Conservation (phyloP, 2,113 vertebrate species). For the Strix uralensis region DNA sequence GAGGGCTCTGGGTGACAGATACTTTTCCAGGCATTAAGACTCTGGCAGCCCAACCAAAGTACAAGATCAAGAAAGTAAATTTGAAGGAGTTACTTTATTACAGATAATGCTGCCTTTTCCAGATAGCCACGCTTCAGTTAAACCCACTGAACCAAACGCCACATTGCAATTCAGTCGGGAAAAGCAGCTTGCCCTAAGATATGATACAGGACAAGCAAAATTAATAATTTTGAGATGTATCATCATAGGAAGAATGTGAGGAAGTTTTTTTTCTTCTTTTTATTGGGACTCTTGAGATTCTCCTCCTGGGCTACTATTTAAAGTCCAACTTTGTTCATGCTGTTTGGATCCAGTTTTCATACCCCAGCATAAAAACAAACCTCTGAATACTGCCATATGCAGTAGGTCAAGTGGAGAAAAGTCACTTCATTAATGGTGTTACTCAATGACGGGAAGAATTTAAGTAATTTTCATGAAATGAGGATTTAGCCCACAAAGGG, state of each 20-base stretch:
- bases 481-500: not conserved
- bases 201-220: conserved; percentile 57
- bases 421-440: not conserved
- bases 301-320: not conserved
- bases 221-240: conserved; percentile 29
- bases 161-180: conserved; percentile 16
- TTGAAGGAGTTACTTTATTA: conserved; percentile 63
- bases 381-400: not conserved
- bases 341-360: not conserved
- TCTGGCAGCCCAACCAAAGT: conserved; percentile 34
- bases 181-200: conserved; percentile 47
- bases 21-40: conserved; percentile 49
- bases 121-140: conserved; percentile 61
- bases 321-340: not conserved
- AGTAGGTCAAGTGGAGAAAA: not conserved
- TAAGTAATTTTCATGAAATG: not conserved
- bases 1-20: conserved; percentile 9
- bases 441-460: not conserved
- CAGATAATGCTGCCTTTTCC: conserved; percentile 49
- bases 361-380: not conserved
- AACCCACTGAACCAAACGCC: conserved; percentile 35
- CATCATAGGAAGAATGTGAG: conserved; percentile 2
- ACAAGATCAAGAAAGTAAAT: conserved; percentile 61
- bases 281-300: not conserved
- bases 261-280: not conserved